Base-by-base conservation (phyloP, 2,888 invertebrate species). In the Synergus itoensis region DNA sequence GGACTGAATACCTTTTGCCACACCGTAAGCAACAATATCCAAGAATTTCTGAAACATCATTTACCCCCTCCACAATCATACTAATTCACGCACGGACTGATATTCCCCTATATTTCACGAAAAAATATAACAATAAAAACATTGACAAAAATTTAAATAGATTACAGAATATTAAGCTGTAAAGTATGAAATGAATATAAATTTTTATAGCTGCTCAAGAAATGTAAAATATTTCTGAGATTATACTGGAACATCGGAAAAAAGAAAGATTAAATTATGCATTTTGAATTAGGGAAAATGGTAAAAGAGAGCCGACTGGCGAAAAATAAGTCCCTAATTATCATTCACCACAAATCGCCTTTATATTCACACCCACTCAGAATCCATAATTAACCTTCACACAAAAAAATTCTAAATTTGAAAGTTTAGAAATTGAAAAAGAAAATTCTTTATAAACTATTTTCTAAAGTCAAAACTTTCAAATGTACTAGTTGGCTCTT, bases 21-120 rank as follows among this genome's bases (percentile, higher is more conserved):
- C 88, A 88, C 67, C 86, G 87, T 81, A 81, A 86, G 82, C 87
- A 89, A 86, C 81, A 84, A 86, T 85, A 88, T 82, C 86, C 84
- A 78, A 87, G 82, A 86, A 83, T 80, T 21, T 87, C 88, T 88
- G 88, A 88, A 88, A 88, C 88, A 87, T 87, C 88, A 79, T 82
- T 69, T 82, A 77, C 79, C 84, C 84, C 83, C 82, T 77, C 83
- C 84, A 83, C 87, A 86, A 84, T 86, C 87, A 86, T 82, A 77
- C 82, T 77, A 78, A 75, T 77, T 57, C 65, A 79, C 79, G 80
- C 81, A 36, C 36, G 36, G n/a, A 36, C 48, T 60, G 14, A 21
- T 45, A n/a, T 69, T 36, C 5, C 73, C 53, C 16, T n/a, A 7
- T 36, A 53, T 36, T 28, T 36, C n/a, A 36, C 8, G 1, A 73